Evolutionary conservation across 2,113 vertebrate species (phyloP).

Genomic region (Onychorhynchus coronatus): DNA sequence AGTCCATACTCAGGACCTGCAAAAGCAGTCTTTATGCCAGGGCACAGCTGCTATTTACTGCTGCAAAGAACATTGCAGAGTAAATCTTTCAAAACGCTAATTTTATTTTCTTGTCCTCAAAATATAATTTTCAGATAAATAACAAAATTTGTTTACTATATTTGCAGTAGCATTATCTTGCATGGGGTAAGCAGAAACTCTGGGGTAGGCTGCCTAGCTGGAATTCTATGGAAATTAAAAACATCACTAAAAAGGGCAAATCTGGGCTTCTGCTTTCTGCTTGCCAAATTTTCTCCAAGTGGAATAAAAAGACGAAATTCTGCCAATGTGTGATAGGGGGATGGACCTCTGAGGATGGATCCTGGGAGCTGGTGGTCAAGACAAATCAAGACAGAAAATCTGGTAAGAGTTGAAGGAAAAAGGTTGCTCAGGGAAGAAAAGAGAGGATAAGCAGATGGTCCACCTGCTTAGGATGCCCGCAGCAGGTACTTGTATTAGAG

Average conservation of each 20-base stretch:
- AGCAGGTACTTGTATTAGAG: not conserved
- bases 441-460: not conserved
- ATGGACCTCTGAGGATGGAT: not conserved
- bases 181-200: not conserved
- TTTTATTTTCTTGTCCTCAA: not conserved
- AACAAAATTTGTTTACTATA: not conserved
- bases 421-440: not conserved
- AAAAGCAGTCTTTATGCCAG: not conserved
- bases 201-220: not conserved
- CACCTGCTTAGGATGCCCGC: not conserved
- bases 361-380: not conserved
- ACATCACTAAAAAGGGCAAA: not conserved
- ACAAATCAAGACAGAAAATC: not conserved
- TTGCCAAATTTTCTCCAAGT: not conserved
- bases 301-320: not conserved
- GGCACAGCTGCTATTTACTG: not conserved
- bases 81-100: not conserved
- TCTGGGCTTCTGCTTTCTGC: not conserved
- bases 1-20: not conserved
- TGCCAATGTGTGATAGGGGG: not conserved
- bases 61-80: not conserved
- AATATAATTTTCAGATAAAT: not conserved
- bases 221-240: not conserved
- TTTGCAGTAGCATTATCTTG: not conserved
- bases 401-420: not conserved